Base-by-base conservation (phyloP, 2,797 vertebrate species). In the Parotocinclus haroldoi region DNA sequence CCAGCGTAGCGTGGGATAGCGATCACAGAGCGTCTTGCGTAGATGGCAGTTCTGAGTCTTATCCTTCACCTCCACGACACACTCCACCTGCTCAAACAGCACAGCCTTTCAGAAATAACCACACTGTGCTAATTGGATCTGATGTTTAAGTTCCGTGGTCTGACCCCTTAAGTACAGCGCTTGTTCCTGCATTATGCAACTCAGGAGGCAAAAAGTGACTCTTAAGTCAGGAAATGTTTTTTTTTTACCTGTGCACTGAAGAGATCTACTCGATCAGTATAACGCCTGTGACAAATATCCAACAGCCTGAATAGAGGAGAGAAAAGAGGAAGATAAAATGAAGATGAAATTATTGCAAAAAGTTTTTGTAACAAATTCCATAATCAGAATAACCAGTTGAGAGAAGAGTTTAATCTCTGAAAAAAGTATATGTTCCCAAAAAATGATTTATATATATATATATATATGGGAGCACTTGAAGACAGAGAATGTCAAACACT, bases 21-120 rank as follows among this genome's bases (percentile, higher is more conserved):
- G 92, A 58, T 94, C 92, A 58, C 84, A 74, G 62, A 96, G 84
- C 0, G 78, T 84, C 16, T 86, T 92, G 54, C 84, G 87, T 57
- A 96, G 83, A 74, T 94, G 92, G 68, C 75, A 56, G 13, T 89
- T 89, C 75, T 94, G 93, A 68, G 85, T 80, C 83, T 87, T 92
- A 82, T 96, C 94, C 79, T 91, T 88, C 76, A 92, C 93, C 78
- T 96, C 93, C 84, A 93, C 85, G 6, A 92, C 90, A 82, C 93
- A 96, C 81, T 89, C 89, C 80, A 96, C 91, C 94, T 96, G 86
- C 72, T 63, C 66, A 79, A 78, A 82, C 45, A 74, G 16, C 14
- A 40, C 39, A 52, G 10, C 12, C 3, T 39, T 59, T 27, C 54
- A 13, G 11, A 66, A 13, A 58, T n/a, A 17, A 17, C 46, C 53